Base-by-base conservation (phyloP, 2,797 vertebrate species). In the Acipenser ruthenus region DNA sequence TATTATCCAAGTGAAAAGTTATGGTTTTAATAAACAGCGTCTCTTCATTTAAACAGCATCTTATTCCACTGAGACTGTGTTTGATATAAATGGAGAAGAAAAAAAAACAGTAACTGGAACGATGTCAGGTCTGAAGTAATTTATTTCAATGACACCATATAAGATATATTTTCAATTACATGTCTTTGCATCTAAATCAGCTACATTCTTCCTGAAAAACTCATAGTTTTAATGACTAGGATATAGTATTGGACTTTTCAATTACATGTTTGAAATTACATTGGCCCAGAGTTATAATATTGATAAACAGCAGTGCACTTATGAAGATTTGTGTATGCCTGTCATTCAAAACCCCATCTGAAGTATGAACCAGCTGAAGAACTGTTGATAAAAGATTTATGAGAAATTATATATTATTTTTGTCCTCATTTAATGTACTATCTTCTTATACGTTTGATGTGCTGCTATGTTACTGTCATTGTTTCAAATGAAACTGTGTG, bases 121-220 rank as follows among this genome's bases (percentile, higher is more conserved):
- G 7, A 62, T 48, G 60, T 62, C 60, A 37, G 15, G 47, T 23
- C 8, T 62, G 37, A 62, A 18, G 18, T n/a, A 9, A 62, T 62
- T 62, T 62, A 62, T 62, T 37, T 62, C 18, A 62, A 15, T 37
- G 60, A 10, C 47, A 37, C 1, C 23, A n/a, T 23, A 10, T 62
- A 37, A 47, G 60, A n/a, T 62, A 23, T 62, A 5, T 62, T 62
- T 62, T 62, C 18, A 62, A 37, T 62, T 62, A 62, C 60, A 62
- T 62, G 18, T 6, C 11, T 4, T 8, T 62, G 60, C 60, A 62
- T 62, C 13, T 18, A 62, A 62, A 62, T 62, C 37, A 18, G 60
- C 8, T 37, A 7, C 13, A 9, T 18, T 62, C 18, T 62, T 18
- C 60, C 23, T 9, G 18, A 11, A 62, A 62, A 62, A 62, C 15